Evolutionary conservation across 2,888 invertebrate genomes (phyloP), one percentile per base, ranked within the genome.

Genomic region (Agrilus biguttatus): DNA sequence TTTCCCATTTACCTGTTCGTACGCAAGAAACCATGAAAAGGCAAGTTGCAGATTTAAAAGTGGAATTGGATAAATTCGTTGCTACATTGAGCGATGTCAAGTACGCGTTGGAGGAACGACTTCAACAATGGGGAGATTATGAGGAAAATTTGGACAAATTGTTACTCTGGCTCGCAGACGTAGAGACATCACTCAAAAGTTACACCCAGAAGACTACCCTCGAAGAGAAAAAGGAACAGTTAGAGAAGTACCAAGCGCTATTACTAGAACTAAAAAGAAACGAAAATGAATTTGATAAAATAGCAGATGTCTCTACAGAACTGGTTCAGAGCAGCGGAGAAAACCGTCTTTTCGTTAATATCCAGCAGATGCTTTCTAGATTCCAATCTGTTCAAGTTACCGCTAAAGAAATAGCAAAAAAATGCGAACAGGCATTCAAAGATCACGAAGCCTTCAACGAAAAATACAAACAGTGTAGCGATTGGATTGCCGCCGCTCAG

Each of bases 111-210:
- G 87, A 90, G 63, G 85, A 85, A 51, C 79, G 87, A 51, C 75
- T 92, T 49, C 82, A 84, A 51, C 86, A 90, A 64, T 93, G 93
- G 93, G 80, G 78, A 48, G 88, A 90, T 53, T 95, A 91, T 61
- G 93, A 95, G 59, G 76, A 78, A 49, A 83, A 86, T 1, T 75
- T 88, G 53, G 89, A 90, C 52, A 75, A 83, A 36, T 70, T 95
- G 39, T 75, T 88, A 43, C 74, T 74, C 39, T 92, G 92, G 89
- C 66, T 95, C 44, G 77, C 77, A 39, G 90, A 91, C 48, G 84
- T 89, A 1, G 95, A 95, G 66, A 77, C 79, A 53, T 76, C 79
- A 13, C 70, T 96, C 42, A 89, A 91, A 62, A 89, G 87, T 49
- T 91, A 87, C 57, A 76, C 79, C 28, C 76, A 84, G 6, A 86